Percentiles rank a stretch among this genome's conserved stretches.
phyloP scores from a whole-genome alignment of 1,140 invertebrate genomes.

The Meloidogyne exigua region DNA sequence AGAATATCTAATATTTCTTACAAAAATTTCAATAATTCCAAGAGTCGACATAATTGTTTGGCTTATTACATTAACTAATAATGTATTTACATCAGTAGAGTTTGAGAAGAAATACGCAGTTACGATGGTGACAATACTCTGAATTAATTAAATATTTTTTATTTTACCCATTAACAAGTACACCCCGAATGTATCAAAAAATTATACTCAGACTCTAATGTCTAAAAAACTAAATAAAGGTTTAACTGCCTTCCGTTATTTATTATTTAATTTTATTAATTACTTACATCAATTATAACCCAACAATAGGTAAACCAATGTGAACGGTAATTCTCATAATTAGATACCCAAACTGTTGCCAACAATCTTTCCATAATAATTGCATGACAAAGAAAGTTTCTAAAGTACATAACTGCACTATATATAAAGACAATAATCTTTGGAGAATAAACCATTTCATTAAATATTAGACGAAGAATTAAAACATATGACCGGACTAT shows the following conservation, averaged over 20 bases:
- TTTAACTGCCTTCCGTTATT: too few species aligned
- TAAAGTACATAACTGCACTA: not conserved
- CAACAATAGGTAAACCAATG: not conserved
- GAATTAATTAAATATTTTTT: not conserved
- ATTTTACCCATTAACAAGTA: too few species aligned
- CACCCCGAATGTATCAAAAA: too few species aligned
- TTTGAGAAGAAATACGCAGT: not conserved
- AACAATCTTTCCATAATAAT: not conserved
- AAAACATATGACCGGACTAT: not conserved
- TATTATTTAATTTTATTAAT: too few species aligned
- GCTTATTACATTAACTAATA: not conserved
- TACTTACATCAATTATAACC: conserved; percentile 1
- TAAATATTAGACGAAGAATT: not conserved
- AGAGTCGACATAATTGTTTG: not conserved
- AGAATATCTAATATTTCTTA: not conserved
- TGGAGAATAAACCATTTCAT: not conserved
- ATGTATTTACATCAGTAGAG: not conserved
- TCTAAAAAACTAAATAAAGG: too few species aligned
- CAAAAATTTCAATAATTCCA: not conserved
- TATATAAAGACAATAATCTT: not conserved
- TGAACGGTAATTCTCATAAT: not conserved
- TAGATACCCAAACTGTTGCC: not conserved
- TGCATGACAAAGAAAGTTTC: conserved; percentile 1
- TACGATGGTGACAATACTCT: not conserved
- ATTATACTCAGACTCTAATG: too few species aligned